Base-by-base conservation (phyloP, 2,888 invertebrate species). In the Eulithis prunata region DNA sequence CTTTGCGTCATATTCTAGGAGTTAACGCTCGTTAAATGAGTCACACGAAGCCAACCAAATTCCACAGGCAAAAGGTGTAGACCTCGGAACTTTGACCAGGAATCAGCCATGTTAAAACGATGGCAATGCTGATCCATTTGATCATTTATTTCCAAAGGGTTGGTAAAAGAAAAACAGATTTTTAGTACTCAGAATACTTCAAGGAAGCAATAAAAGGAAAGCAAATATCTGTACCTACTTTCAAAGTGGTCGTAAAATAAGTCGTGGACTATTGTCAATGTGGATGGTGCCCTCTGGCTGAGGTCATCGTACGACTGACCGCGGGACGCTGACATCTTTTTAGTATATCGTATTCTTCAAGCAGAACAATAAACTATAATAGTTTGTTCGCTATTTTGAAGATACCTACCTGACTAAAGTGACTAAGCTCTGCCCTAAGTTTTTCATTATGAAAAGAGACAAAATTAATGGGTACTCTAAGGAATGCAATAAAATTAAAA, bases 251-350 rank as follows among this genome's bases (percentile, higher is more conserved):
- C 74, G 77, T 81, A 76, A 76, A 79, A 75, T 73, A 74, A 71
- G 69, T 67, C 67, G 75, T 77, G 72, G 74, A 75, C 76, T 67
- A 77, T 81, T 80, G 83, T 80, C 84, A 81, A 77, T 79, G 75
- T 77, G 71, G 75, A 78, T 74, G 74, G 71, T 80, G 75, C 71
- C 71, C 72, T 73, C 74, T 78, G 70, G 74, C 72, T 71, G 85
- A 84, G 90, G 88, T 89, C 89, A 90, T 89, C 75, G 89, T 78
- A 84, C 90, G 79, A 77, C 71, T 80, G 85, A 82, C 86, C 85
- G 84, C 53, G 62, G 57, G 66, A 65, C 58, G 64, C 65, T 51
- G 45, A 38, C 46, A 57, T 77, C 72, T 74, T 75, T 58, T 70
- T 72, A 32, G 8, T 41, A 61, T 6, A 21, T 43, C 43, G 11